Percentiles rank a stretch among this genome's conserved stretches.
phyloP scores from a whole-genome alignment of 2,888 invertebrate genomes.

The Eristalis pertinax region DNA sequence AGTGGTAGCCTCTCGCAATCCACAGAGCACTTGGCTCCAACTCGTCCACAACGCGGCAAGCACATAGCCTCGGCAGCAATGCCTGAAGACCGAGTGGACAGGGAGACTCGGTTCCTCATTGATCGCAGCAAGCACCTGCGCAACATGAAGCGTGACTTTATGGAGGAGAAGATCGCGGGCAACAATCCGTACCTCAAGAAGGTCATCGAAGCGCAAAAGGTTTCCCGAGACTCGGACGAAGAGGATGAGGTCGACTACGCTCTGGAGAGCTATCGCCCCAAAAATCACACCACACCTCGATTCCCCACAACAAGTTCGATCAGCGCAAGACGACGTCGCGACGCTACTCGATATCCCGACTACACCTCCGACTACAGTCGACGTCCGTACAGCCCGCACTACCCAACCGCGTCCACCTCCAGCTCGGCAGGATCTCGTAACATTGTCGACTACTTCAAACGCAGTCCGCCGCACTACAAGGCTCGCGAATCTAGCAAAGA shows the following conservation, averaged over 20 bases:
- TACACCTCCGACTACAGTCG: constrained; percentile 42
- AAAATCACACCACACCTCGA: constrained; percentile 74
- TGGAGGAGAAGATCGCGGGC: constrained; percentile 80
- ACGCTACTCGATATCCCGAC: constrained; percentile 48
- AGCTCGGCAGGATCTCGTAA: constrained; percentile 70
- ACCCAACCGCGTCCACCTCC: constrained; percentile 36
- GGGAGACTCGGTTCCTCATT: constrained; percentile 77
- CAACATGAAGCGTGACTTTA: constrained; percentile 80
- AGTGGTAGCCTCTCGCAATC: constrained; percentile 64
- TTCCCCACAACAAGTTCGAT: constrained; percentile 77
- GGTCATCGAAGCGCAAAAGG: constrained; percentile 75
- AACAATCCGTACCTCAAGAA: constrained; percentile 81
- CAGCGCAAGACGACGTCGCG: constrained; percentile 65
- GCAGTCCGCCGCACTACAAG: constrained; percentile 76
- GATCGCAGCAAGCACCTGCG: constrained; percentile 80
- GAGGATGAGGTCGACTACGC: constrained; percentile 74
- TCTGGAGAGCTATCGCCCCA: constrained; percentile 76
- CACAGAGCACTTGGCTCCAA: constrained; percentile 70
- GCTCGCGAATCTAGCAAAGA: constrained; percentile 78
- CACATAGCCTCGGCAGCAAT: constrained; percentile 44
- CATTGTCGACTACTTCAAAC: constrained; percentile 77
- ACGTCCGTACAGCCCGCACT: constrained; percentile 52
- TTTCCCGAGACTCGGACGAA: constrained; percentile 48
- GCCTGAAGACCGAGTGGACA: constrained; percentile 74
- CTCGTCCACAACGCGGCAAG: constrained; percentile 63